A percentile compares a stretch with the other conserved stretches of the same genome.
Evolutionary conservation across 92 coral and sea anemone species (phyloP).

Genomic region (Phenganax stokvisi): DNA sequence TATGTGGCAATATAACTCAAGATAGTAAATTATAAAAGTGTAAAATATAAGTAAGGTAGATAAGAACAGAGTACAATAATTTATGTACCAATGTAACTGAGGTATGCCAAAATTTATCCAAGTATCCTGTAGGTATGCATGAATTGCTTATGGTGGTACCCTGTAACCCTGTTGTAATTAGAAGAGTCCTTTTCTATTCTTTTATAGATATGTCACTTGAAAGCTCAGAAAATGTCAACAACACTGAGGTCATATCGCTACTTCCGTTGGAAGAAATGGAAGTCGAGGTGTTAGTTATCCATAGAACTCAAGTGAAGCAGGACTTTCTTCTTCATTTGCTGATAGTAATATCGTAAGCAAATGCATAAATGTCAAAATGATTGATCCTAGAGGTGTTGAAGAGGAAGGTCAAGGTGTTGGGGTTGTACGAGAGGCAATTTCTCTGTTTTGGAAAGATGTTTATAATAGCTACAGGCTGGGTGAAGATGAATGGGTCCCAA

Average conservation of each 20-base stretch:
- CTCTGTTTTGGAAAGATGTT: neutral
- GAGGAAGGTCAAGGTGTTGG: conserved; percentile 18
- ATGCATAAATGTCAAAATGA: conserved; percentile 1
- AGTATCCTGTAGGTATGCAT: neutral
- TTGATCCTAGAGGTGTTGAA: conserved; percentile 6
- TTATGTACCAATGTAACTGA: neutral
- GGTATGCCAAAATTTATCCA: neutral
- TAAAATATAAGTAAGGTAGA: neutral
- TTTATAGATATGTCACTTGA: conserved; percentile 5
- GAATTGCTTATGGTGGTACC: neutral
- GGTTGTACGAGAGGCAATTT: neutral
- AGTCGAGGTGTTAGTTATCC: neutral
- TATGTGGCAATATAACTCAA: no score
- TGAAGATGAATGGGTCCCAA: neutral
- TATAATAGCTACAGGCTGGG: neutral
- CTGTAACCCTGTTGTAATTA: neutral
- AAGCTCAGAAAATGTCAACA: conserved; percentile 3
- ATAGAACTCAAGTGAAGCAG: conserved; percentile 12
- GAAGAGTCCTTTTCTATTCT: neutral
- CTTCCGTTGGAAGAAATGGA: neutral
- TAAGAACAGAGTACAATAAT: neutral
- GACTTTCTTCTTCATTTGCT: neutral
- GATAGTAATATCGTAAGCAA: conserved; percentile 6
- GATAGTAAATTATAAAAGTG: no score
- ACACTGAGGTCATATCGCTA: neutral